phyloP scores from a whole-genome alignment of 1,140 invertebrate species.

The Patella vulgata region DNA sequence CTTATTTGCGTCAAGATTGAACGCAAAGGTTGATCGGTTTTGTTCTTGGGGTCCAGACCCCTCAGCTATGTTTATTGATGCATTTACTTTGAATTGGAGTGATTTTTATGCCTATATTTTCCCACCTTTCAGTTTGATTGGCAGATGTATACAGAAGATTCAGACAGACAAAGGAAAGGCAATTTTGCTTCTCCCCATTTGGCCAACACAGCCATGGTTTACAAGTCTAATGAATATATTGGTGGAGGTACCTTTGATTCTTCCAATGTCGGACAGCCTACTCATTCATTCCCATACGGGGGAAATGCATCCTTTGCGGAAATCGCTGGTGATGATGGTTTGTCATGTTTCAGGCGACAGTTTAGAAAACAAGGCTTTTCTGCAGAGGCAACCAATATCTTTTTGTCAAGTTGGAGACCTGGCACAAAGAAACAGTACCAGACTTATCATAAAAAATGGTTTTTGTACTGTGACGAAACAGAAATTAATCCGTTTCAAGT shows the following conservation, averaged over 20 bases:
- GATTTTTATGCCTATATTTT: conserved; percentile 15
- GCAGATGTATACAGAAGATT: neutral
- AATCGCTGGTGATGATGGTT: conserved; percentile 4
- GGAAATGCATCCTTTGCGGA: too few relatives aligned
- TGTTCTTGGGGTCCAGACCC: conserved; percentile 31
- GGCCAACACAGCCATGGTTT: conserved; percentile 23
- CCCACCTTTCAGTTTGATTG: conserved; percentile 28
- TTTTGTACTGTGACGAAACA: conserved; percentile 15
- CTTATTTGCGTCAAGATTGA: conserved; percentile 26
- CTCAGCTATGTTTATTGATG: conserved; percentile 16
- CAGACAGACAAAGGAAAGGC: conserved; percentile 10
- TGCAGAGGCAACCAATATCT: conserved; percentile 15
- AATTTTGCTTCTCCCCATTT: conserved; percentile 9
- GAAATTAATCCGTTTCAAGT: conserved; percentile 16
- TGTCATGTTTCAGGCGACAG: conserved; percentile 18
- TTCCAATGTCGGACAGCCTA: neutral
- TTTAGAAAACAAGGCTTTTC: conserved; percentile 21
- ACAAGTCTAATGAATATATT: conserved; percentile 10
- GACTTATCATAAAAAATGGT: conserved; percentile 18
- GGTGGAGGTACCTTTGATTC: neutral
- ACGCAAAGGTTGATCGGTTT: conserved; percentile 21
- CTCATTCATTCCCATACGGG: too few relatives aligned
- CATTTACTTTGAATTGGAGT: conserved; percentile 26
- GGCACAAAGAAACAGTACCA: conserved; percentile 28
- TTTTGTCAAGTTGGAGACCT: conserved; percentile 21